These are phyloP conservation scores for Nyctalus aviator DNA, from an alignment of 2,797 vertebrate species.

Conservation along the genomic window DNA sequence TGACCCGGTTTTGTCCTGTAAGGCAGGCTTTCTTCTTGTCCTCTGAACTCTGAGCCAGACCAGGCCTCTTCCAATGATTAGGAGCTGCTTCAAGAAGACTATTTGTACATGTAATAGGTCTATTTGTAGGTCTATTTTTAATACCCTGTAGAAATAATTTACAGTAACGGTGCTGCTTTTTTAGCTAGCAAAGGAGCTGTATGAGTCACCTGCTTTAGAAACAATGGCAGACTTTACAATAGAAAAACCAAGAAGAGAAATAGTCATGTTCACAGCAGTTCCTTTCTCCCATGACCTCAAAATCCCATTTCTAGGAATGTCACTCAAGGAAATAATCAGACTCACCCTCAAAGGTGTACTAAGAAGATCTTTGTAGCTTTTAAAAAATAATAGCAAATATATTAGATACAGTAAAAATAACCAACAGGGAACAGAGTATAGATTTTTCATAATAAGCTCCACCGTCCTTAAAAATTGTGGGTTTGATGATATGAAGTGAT, in stretches of 20 bases:
- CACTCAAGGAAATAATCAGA: not conserved
- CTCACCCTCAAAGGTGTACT: not conserved
- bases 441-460: not conserved
- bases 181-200: not conserved
- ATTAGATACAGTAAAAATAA: not conserved
- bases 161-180: not conserved
- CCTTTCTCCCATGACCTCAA: not conserved
- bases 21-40: not conserved
- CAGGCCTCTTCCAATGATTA: not conserved
- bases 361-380: not conserved
- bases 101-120: not conserved
- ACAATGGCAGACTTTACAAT: not conserved
- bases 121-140: conserved; percentile 1
- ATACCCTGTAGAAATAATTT: conserved; percentile 47
- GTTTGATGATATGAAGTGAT: not conserved
- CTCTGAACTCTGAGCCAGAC: not conserved
- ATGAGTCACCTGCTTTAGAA: not conserved
- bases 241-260: not conserved
- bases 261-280: not conserved
- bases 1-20: not conserved
- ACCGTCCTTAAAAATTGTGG: not conserved
- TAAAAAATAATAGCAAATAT: not conserved
- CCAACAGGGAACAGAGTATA: not conserved
- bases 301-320: not conserved
- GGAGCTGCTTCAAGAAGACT: not conserved